Base-by-base conservation (phyloP, 2,888 invertebrate genomes). In the Thyatira batis region DNA sequence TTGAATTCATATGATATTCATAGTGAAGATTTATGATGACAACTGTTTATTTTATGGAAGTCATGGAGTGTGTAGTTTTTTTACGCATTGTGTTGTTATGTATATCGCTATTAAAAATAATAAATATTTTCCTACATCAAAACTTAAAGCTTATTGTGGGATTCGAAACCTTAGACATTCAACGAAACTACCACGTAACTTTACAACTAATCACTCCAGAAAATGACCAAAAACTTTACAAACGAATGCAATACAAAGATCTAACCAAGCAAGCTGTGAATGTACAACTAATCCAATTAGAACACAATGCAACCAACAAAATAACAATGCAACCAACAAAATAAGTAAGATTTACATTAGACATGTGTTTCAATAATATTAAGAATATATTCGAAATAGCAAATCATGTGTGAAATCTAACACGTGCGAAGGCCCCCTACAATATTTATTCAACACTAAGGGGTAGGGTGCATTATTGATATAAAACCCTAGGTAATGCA, bases 361-460 rank as follows among this genome's bases (percentile, higher is more conserved):
- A 17, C 52, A 45, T 45, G 28, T 28, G 20, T 10, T 49, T 45
- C 45, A 49, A 39, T 20, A 43, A 46, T 53, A 57, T 54, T 50
- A 55, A 30, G 43, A 48, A 49, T 30, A 23, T 30, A 45, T 46
- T 46, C 44, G 51, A 46, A 39, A 51, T 33, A 50, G 69, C 67
- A 69, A 73, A 73, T 73, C 69, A 65, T 59, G 65, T 67, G 74
- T 68, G 73, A 73, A 76, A 72, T 67, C 54, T 52, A 56, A 67
- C 76, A 73, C 69, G 69, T 76, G 78, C 53, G 3, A 25, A 20
- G 48, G 60, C 58, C 62, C 64, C 66, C 65, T 60, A 55, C 52
- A 64, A 55, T 54, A 55, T 55, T 65, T 56, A 55, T 43, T 45
- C 43, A 17, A 17, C 10, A 17, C 55, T 50, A 28, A 58, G 52